A percentile compares a stretch with the other conserved stretches of the same genome.
Evolutionary conservation across 1,140 invertebrate genomes (phyloP).

Genomic region (Latrodectus geometricus): DNA sequence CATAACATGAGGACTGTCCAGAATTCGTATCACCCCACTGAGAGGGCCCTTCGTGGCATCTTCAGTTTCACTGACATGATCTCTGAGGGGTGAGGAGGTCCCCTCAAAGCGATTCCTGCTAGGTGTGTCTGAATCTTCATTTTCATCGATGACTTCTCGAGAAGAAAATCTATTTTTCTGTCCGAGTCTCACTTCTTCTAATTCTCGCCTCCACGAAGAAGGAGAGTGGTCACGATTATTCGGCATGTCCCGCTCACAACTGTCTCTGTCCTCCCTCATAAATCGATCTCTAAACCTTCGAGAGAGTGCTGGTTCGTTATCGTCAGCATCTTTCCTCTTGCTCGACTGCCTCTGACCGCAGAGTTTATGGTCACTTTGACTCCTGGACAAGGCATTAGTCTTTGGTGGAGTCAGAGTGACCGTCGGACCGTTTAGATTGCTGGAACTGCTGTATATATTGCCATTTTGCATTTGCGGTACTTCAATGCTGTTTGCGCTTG

Average conservation of each 20-base stretch:
- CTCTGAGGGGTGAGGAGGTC: background rate
- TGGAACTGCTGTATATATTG: slow-evolving; percentile 14
- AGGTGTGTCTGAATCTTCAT: background rate
- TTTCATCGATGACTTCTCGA: slow-evolving; percentile 20
- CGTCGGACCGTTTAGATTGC: slow-evolving; percentile 16
- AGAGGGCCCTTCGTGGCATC: slow-evolving; percentile 88
- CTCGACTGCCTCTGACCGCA: slow-evolving; percentile 80
- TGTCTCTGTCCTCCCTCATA: slow-evolving; percentile 21
- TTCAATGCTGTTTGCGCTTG: background rate
- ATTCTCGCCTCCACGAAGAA: slow-evolving; percentile 37
- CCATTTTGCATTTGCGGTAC: background rate
- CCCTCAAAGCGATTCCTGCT: background rate
- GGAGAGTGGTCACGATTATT: slow-evolving; percentile 29
- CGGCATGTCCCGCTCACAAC: background rate
- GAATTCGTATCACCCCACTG: slow-evolving; percentile 87
- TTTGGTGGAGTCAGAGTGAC: slow-evolving; percentile 54
- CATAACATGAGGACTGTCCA: slow-evolving; percentile 88
- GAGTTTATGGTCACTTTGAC: slow-evolving; percentile 88
- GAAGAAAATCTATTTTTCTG: slow-evolving; percentile 28
- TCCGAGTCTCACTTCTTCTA: slow-evolving; percentile 20
- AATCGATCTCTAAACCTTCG: slow-evolving; percentile 42
- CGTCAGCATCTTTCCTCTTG: slow-evolving; percentile 20
- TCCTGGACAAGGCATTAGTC: slow-evolving; percentile 78
- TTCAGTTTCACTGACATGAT: slow-evolving; percentile 84
- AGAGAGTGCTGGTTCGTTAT: slow-evolving; percentile 2